phyloP scores from a whole-genome alignment of 2,888 invertebrate species.

The Drosophila tripunctata region DNA sequence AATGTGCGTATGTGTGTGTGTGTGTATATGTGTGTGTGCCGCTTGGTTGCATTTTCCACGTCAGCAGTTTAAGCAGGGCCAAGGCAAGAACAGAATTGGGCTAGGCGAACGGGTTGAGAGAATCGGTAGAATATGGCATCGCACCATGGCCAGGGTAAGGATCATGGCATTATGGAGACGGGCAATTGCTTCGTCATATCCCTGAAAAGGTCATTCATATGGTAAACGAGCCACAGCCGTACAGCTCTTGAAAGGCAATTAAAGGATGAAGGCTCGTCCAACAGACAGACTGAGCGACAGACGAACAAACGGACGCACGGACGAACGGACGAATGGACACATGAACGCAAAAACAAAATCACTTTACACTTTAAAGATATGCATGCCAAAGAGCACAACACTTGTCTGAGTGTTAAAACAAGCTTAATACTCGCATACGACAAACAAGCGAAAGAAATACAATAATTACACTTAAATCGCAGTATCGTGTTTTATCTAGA shows the following conservation, averaged over 20 bases:
- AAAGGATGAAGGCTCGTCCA: conserved; percentile 12
- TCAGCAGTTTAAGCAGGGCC: conserved; percentile 39
- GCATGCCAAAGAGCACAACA: no score
- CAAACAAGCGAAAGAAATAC: no score
- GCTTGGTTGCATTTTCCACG: conserved; percentile 36
- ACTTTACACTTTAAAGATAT: background rate
- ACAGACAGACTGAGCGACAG: background rate
- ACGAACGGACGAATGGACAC: background rate
- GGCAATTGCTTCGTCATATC: conserved; percentile 42
- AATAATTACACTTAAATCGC: no score
- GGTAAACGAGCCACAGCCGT: conserved; percentile 29
- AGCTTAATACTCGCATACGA: no score
- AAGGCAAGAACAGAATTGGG: background rate
- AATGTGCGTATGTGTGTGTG: background rate
- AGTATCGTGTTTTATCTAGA: no score
- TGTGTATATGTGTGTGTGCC: conserved; percentile 4
- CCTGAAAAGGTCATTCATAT: conserved; percentile 41
- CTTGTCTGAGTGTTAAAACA: background rate
- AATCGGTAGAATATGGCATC: no score
- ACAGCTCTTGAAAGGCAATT: conserved; percentile 44
- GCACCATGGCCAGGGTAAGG: conserved; percentile 3
- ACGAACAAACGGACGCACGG: background rate
- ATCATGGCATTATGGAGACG: conserved; percentile 20
- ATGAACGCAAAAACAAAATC: background rate
- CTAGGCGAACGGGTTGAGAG: background rate